A percentile compares a stretch with the other conserved stretches of the same genome.
Conservation (phyloP, 2,797 vertebrate species). For the Leuciscus waleckii region DNA sequence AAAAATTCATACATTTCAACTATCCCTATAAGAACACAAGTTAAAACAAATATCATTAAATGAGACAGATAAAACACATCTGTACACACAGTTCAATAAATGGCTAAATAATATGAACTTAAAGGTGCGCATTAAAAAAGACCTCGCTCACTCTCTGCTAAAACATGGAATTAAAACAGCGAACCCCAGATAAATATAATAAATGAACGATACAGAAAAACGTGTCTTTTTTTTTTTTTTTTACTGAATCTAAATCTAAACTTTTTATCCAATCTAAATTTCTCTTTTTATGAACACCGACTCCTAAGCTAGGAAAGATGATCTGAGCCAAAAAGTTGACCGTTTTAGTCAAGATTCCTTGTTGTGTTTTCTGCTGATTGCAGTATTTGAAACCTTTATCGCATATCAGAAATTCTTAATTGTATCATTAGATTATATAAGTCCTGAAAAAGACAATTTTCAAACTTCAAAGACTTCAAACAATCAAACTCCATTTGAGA, state of each 20-base stretch:
- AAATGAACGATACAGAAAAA: background rate
- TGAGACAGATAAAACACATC: background rate
- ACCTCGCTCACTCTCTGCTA: background rate
- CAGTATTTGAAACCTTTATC: background rate
- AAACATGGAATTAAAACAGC: background rate
- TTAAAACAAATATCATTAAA: background rate
- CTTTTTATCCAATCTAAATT: background rate
- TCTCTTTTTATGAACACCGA: background rate
- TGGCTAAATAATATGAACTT: background rate
- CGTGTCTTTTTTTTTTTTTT: background rate
- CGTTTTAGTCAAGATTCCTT: background rate
- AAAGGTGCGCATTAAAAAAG: background rate
- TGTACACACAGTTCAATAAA: background rate
- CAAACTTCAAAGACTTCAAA: constrained; percentile 8
- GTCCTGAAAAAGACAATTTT: background rate
- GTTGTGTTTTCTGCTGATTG: background rate
- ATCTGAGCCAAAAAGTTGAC: background rate
- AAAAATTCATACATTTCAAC: background rate
- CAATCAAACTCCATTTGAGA: background rate
- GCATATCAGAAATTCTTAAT: background rate
- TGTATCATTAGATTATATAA: background rate
- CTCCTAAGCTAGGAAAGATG: background rate
- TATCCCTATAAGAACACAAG: background rate
- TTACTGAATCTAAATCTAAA: too few relatives aligned
- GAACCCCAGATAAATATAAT: background rate